phyloP scores from a whole-genome alignment of 2,888 invertebrate species.

The Cheiracanthium punctorium region DNA sequence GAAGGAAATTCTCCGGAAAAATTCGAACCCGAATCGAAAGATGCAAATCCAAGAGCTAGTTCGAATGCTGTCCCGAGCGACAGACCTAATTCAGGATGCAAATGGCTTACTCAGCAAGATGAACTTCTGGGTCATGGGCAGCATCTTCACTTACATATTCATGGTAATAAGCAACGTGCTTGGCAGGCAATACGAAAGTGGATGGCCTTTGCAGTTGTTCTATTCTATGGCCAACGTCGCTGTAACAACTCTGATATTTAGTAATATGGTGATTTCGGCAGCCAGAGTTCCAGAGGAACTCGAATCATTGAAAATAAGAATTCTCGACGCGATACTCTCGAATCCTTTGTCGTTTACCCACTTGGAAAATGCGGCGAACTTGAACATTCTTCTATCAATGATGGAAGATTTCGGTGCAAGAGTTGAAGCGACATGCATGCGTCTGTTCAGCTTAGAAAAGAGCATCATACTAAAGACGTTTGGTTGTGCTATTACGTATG shows the following conservation, averaged over 20 bases:
- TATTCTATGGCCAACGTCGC: background rate
- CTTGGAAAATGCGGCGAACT: background rate
- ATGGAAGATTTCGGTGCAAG: background rate
- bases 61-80: background rate
- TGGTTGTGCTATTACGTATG: conserved; percentile 24
- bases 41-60: background rate
- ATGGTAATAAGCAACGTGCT: background rate
- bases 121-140: background rate
- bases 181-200: too few relatives aligned
- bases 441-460: conserved; percentile 16
- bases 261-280: background rate
- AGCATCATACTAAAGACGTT: conserved; percentile 19
- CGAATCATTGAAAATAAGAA: background rate
- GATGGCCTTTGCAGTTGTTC: background rate
- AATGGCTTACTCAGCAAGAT: background rate
- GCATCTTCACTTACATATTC: background rate
- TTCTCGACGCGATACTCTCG: background rate
- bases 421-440: conserved; percentile 9
- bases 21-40: background rate
- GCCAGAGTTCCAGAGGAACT: conserved; percentile 16
- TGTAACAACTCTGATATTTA: background rate
- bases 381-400: conserved; percentile 5
- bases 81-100: background rate
- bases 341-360: background rate
- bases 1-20: background rate